These are phyloP conservation scores for Pollicipes pollicipes DNA, from an alignment of 1,140 invertebrate genomes.

Conservation along the genomic window DNA sequence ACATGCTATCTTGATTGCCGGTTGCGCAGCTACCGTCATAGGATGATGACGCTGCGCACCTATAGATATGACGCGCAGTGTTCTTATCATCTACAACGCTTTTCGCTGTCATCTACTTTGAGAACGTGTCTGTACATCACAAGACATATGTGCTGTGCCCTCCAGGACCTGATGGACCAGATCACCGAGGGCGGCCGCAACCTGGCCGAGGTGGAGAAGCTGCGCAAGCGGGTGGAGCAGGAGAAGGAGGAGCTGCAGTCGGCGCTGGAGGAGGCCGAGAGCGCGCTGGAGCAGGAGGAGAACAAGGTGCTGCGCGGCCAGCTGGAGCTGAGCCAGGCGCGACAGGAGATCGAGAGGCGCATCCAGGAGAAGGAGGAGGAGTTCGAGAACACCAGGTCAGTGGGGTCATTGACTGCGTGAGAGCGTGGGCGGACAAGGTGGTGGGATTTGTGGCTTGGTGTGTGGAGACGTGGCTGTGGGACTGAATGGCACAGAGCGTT, in stretches of 20 bases:
- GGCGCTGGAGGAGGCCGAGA: slow-evolving; percentile 95
- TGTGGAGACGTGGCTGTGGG: too few species aligned
- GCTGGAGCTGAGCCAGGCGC: slow-evolving; percentile 89
- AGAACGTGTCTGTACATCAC: too few species aligned
- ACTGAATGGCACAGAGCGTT: background rate
- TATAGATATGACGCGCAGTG: too few species aligned
- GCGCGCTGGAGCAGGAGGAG: slow-evolving; percentile 95
- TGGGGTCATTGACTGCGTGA: too few species aligned
- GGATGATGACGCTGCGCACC: too few species aligned
- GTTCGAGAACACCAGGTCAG: slow-evolving; percentile 40
- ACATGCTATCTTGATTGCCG: too few species aligned
- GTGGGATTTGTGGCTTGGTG: too few species aligned
- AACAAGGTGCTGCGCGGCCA: slow-evolving; percentile 93
- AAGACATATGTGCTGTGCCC: too few species aligned
- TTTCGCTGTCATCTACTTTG: too few species aligned
- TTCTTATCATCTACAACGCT: too few species aligned
- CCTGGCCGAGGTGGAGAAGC: slow-evolving; percentile 41
- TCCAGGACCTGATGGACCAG: slow-evolving; percentile 80
- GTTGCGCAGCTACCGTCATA: too few species aligned
- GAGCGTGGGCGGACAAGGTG: too few species aligned
- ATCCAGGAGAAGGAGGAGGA: slow-evolving; percentile 45
- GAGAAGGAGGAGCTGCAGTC: slow-evolving; percentile 44
- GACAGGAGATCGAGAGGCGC: slow-evolving; percentile 40
- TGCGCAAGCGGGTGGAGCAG: slow-evolving; percentile 38
- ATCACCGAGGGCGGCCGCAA: slow-evolving; percentile 51